Percentiles rank a stretch among this genome's conserved stretches.
Conservation (phyloP, 2,888 invertebrate genomes). For the Gasteruption jaculator region DNA sequence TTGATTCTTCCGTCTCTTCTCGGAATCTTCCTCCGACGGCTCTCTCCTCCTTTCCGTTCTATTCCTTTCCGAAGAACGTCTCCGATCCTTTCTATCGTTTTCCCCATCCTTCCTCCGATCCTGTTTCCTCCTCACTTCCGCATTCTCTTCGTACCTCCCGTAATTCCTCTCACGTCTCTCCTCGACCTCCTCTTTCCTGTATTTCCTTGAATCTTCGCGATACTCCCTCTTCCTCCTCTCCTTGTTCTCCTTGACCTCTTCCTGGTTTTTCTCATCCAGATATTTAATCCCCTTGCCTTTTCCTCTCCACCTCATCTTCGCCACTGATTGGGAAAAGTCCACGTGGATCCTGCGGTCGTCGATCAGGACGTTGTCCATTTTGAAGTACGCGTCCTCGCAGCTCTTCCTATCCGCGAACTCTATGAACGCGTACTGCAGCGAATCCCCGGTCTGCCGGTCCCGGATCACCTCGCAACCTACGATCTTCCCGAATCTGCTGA, state of each 20-base stretch:
- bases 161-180: conserved; percentile 20
- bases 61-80: conserved; percentile 15
- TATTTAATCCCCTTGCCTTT: conserved; percentile 73
- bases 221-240: conserved; percentile 12
- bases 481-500: conserved; percentile 92
- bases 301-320: conserved; percentile 87
- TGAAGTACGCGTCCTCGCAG: conserved; percentile 97
- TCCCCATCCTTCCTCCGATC: conserved; percentile 11
- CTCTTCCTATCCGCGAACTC: conserved; percentile 90
- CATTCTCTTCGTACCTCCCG: conserved; percentile 19
- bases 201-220: conserved; percentile 15
- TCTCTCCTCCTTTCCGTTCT: conserved; percentile 2
- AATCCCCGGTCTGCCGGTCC: conserved; percentile 88
- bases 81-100: conserved; percentile 13
- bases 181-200: conserved; percentile 23
- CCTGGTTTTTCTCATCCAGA: conserved; percentile 16
- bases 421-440: conserved; percentile 97
- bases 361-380: conserved; percentile 99
- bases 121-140: conserved; percentile 17
- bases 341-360: conserved; percentile 99
- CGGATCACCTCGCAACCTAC: conserved; percentile 92
- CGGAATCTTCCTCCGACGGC: conserved; percentile 13
- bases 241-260: conserved; percentile 14
- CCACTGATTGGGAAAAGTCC: conserved; percentile 98
- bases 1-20: conserved; percentile 17